Conservation (phyloP, 2,797 vertebrate genomes). For the Aldrovandia affinis region DNA sequence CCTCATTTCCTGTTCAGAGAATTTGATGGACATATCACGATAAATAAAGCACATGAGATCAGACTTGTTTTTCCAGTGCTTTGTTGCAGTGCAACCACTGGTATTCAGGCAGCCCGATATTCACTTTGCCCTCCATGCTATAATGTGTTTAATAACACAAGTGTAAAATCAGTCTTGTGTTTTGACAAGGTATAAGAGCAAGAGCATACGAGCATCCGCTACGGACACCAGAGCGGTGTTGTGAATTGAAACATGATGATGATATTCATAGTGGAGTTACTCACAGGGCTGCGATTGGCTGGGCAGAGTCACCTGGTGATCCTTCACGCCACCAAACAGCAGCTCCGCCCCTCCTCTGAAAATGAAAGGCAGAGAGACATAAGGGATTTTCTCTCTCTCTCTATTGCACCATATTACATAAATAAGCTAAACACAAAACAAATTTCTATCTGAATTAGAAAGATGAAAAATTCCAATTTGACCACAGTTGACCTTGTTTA, state of each 20-base stretch:
- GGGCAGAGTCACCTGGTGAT: slow-evolving; percentile 88
- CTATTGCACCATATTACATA: slow-evolving; percentile 1
- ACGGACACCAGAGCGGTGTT: not conserved
- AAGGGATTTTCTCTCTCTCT: not conserved
- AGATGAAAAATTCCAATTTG: not conserved
- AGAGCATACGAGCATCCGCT: no score
- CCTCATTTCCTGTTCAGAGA: slow-evolving; percentile 11
- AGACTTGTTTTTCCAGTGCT: not conserved
- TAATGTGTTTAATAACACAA: not conserved
- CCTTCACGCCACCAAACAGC: slow-evolving; percentile 87
- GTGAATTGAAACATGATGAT: not conserved
- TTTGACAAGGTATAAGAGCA: not conserved
- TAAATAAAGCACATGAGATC: not conserved
- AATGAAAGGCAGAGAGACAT: slow-evolving; percentile 14
- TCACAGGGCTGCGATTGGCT: slow-evolving; percentile 87
- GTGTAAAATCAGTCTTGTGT: not conserved
- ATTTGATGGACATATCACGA: not conserved
- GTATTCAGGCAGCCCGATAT: not conserved
- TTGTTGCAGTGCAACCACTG: not conserved
- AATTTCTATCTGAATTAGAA: not conserved
- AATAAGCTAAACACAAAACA: not conserved
- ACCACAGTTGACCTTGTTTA: not conserved
- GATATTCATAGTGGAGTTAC: slow-evolving; percentile 63
- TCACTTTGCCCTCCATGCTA: not conserved
- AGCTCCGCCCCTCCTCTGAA: slow-evolving; percentile 92